Conservation (phyloP, 2,113 vertebrate genomes). For the Poicephalus gulielmi region DNA sequence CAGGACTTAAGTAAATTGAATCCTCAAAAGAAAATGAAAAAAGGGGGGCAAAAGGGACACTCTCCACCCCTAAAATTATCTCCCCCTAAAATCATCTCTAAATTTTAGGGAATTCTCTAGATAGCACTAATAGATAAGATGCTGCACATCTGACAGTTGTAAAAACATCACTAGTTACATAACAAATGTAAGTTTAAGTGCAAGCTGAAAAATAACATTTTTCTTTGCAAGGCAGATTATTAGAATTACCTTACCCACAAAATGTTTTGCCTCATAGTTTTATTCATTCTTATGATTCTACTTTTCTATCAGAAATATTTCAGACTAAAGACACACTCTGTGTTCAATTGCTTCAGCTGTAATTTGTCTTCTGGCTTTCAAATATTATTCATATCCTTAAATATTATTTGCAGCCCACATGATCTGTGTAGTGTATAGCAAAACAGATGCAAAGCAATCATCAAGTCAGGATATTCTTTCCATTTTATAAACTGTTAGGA, state of each 20-base stretch:
- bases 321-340: background rate
- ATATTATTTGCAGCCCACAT: accelerated
- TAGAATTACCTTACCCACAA: background rate
- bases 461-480: background rate
- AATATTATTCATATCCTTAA: background rate
- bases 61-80: background rate
- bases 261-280: background rate
- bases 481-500: background rate
- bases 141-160: background rate
- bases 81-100: background rate
- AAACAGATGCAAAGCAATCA: background rate
- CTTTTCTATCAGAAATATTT: background rate
- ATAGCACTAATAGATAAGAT: background rate
- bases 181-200: background rate
- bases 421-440: background rate
- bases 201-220: background rate
- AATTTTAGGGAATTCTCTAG: background rate
- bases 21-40: background rate
- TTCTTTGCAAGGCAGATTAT: background rate
- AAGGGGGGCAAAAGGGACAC: too few relatives aligned
- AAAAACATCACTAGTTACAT: background rate
- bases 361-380: background rate
- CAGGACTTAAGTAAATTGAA: background rate
- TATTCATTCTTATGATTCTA: background rate
- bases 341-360: background rate